Base-by-base conservation (phyloP, 2,797 vertebrate genomes). In the Anguilla pacifica region DNA sequence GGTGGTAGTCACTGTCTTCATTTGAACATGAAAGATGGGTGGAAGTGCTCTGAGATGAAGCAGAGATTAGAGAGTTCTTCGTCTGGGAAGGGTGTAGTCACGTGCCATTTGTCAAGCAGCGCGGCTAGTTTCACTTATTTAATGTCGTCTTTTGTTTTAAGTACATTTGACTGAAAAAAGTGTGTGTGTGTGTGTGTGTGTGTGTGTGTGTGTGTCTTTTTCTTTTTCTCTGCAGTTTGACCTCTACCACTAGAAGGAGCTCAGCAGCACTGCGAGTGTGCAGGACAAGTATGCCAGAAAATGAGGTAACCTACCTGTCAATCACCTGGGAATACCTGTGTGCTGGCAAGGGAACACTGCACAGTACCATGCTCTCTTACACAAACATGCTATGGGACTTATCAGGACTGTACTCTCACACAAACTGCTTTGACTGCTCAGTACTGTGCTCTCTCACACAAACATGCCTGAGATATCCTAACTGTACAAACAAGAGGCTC, bases 221-320 rank as follows among this genome's bases (percentile, higher is more conserved):
- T 70, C n/a, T 70, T 28, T 70, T 10, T 74, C 2, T 31, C 28
- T 35, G 31, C 4, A 99, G 99, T 93, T 95, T 99, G 95, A 98
- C 96, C 0, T 99, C 98, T 25, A 99, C 98, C 72, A 99, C 98
- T 51, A 97, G 97, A 85, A 95, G 98, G 25, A 99, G 97, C 92
- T 98, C 98, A n/a, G 97, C 98, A 2, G 98, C 97, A 0, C 94
- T 99, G 91, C 92, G 95, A 85, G 98, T 96, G 86, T 95, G 90
- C 96, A 91, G 96, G 94, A 95, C 97, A 61, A 94, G 95, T 49
- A 94, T 97, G 90, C 97, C 97, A 0, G 97, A 98, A 92, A 96
- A 94, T 2, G 98, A 98, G 95, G 99, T 99, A 94, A 95, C 95
- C 0, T 25, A 59, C 79, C 79, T n/a, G 79, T 51, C 79, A 77